Evolutionary conservation across 1,140 invertebrate species (phyloP), one percentile per base, ranked within the genome.

Genomic region (Spodoptera frugiperda): DNA sequence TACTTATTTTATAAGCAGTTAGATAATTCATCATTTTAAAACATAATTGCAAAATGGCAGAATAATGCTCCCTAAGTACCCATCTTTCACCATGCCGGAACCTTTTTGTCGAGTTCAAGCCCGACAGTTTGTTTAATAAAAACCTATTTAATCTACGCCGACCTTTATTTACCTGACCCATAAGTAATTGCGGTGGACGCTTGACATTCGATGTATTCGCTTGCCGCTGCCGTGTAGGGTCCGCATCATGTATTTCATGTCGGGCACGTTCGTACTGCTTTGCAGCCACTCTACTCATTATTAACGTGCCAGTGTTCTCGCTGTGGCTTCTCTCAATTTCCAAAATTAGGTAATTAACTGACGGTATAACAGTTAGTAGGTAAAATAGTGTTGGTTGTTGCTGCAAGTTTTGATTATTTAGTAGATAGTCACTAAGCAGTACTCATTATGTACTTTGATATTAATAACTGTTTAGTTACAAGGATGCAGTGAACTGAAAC

Each of bases 401-500:
- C 33, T 33, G 39, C 59, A 39, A 39, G 17, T 63, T 63, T 63
- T 46, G 59, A 17, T 63, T 0, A 63, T 46, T 39, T 30, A n/a
- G 57, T 30, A 33, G 30, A 21, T 59, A 25, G 3, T 25, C 2
- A 39, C 33, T 39, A 39, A 4, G 3, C 1, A 8, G 33, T 39
- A 39, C 33, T 10, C 8, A 39, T 10, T 39, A 25, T 39, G 9
- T 8, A 39, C 33, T 39, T 39, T 39, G 33, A 49, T 12, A 19
- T 67, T 33, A 14, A 1, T 33, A 44, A 12, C 39, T 10, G 39
- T 46, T 63, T 39, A 39, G 19, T 63, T 17, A 63, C 21, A 11
- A 68, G 48, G 10, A 49, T 25, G 65, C 86, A 81, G 72, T 84
- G 86, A 87, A 84, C 82, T 81, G 84, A 82, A 84, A 81, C 73